Evolutionary conservation across 2,888 invertebrate species (phyloP).

Genomic region (Nezara viridula): DNA sequence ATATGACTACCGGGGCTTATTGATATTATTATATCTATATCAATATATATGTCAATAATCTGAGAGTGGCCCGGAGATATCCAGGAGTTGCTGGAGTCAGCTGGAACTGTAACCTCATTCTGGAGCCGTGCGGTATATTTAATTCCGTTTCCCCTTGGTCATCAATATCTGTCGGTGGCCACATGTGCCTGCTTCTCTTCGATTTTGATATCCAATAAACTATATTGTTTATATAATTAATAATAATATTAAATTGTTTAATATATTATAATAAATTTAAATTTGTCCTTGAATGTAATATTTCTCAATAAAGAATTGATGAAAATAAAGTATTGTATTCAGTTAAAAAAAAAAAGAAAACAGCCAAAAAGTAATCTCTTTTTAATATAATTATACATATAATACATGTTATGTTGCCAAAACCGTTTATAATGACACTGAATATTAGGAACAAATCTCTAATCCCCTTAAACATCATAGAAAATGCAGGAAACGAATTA

Average conservation of each 20-base stretch:
- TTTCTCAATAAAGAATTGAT: too few species aligned
- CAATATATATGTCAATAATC: conserved; percentile 13
- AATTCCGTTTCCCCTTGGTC: conserved; percentile 6
- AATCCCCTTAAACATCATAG: too few species aligned
- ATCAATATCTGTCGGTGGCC: conserved; percentile 38
- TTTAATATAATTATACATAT: too few species aligned
- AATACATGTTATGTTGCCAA: too few species aligned
- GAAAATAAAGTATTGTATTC: too few species aligned
- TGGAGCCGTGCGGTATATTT: conserved; percentile 36
- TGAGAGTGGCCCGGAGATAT: neutral
- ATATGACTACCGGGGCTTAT: neutral
- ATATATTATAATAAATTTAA: neutral
- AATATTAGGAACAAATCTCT: too few species aligned
- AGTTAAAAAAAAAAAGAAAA: too few species aligned
- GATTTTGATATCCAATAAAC: neutral
- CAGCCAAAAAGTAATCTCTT: too few species aligned
- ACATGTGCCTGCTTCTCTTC: conserved; percentile 23
- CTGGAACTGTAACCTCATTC: conserved; percentile 40
- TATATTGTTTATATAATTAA: neutral
- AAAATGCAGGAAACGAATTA: too few species aligned
- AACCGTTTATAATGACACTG: too few species aligned
- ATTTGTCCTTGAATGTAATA: too few species aligned
- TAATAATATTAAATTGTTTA: neutral
- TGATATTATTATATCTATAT: conserved; percentile 23
- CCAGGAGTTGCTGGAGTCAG: conserved; percentile 5